Evolutionary conservation across 1,140 invertebrate genomes (phyloP).

Genomic region (Cyclina sinensis): DNA sequence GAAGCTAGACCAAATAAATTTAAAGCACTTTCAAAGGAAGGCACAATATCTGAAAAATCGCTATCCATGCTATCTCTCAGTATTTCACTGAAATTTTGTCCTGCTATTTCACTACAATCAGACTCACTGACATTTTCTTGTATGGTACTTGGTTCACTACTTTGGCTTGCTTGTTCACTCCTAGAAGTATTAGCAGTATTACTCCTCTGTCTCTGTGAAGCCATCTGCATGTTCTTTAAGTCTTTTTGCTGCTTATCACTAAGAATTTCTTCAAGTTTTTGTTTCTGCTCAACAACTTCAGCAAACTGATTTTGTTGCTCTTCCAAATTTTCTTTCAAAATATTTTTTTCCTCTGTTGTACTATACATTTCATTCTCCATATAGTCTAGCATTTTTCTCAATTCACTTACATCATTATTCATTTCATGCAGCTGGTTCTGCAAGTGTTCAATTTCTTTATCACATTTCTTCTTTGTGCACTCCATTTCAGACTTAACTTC

Average conservation of each 20-base stretch:
- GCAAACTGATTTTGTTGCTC: slow-evolving; percentile 34
- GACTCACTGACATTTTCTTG: not conserved
- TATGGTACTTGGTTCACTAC: not conserved
- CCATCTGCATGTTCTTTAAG: slow-evolving; percentile 60
- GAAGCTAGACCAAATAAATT: slow-evolving; percentile 41
- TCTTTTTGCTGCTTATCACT: slow-evolving; percentile 63
- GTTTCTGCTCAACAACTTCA: slow-evolving; percentile 61
- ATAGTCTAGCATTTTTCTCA: slow-evolving; percentile 66
- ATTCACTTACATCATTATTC: slow-evolving; percentile 64
- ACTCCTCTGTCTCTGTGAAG: slow-evolving; percentile 46
- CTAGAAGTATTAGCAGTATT: not conserved
- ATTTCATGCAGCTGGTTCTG: slow-evolving; percentile 75
- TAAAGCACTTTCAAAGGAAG: slow-evolving; percentile 56
- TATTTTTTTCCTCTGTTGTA: slow-evolving; percentile 42
- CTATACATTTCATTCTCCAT: slow-evolving; percentile 62
- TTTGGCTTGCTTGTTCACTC: not conserved
- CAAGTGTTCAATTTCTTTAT: slow-evolving; percentile 71
- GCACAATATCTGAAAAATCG: slow-evolving; percentile 29
- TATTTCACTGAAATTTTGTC: not conserved
- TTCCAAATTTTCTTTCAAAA: slow-evolving; percentile 55
- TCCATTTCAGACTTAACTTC: slow-evolving; percentile 72
- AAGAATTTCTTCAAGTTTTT: slow-evolving; percentile 64
- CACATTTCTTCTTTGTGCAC: slow-evolving; percentile 66
- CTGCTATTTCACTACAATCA: not conserved
- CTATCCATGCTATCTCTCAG: slow-evolving; percentile 14